These are phyloP conservation scores for Halcyon senegalensis DNA, from an alignment of 2,113 vertebrate species.

Conservation along the genomic window DNA sequence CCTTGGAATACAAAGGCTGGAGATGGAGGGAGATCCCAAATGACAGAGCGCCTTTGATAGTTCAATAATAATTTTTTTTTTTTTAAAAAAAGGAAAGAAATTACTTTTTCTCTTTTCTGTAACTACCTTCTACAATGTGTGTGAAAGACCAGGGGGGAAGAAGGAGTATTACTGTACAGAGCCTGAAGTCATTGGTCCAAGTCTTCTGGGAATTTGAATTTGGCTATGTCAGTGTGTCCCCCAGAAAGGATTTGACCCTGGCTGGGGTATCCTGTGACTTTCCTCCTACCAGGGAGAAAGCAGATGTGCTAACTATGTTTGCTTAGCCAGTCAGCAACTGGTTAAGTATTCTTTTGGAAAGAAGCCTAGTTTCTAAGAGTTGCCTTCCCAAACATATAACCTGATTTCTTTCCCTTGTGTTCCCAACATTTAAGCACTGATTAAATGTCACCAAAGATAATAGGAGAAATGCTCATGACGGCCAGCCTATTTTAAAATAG, in stretches of 20 bases:
- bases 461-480: constrained; percentile 65
- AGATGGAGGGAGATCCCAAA: constrained; percentile 67
- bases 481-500: constrained; percentile 68
- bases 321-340: constrained; percentile 28
- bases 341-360: constrained; percentile 50
- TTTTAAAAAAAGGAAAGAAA: not conserved
- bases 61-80: constrained; percentile 69
- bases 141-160: not conserved
- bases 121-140: constrained; percentile 32
- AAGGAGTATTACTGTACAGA: not conserved
- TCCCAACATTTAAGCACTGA: constrained; percentile 58
- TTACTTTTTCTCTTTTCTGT: constrained; percentile 51
- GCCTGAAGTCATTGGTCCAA: not conserved
- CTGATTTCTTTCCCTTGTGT: constrained; percentile 61
- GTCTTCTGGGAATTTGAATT: not conserved
- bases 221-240: not conserved
- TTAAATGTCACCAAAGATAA: constrained; percentile 72
- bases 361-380: constrained; percentile 57
- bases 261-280: not conserved
- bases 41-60: constrained; percentile 72
- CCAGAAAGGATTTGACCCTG: not conserved
- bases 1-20: constrained; percentile 67
- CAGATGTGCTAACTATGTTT: not conserved
- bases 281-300: not conserved
- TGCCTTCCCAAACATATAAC: constrained; percentile 53